These are phyloP conservation scores for Oreotrochilus melanogaster DNA, from an alignment of 2,113 vertebrate species.

Conservation along the genomic window DNA sequence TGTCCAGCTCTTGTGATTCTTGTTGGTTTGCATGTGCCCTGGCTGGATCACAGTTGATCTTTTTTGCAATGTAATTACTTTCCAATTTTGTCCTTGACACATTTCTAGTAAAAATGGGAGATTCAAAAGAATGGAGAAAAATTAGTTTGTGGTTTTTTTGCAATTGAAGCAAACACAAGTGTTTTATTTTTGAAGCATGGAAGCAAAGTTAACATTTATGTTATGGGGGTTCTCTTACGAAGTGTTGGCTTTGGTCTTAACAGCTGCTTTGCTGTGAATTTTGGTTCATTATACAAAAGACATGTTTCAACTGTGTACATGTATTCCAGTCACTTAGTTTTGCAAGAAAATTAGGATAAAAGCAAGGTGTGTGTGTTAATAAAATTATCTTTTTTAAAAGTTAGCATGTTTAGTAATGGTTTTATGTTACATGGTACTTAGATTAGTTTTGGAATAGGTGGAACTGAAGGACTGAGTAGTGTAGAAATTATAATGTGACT, in stretches of 20 bases:
- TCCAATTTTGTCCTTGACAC: background rate
- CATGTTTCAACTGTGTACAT: background rate
- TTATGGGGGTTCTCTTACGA: background rate
- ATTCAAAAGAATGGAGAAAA: background rate
- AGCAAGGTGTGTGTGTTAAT: background rate
- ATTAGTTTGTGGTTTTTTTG: background rate
- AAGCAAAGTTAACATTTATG: background rate
- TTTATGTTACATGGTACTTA: background rate
- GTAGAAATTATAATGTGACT: background rate
- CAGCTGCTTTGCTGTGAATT: background rate
- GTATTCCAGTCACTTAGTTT: background rate
- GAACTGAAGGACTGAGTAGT: background rate
- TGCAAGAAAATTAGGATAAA: background rate
- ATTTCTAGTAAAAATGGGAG: background rate
- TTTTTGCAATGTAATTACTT: background rate
- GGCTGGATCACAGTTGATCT: background rate
- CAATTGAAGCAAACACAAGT: background rate
- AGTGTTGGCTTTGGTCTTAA: background rate
- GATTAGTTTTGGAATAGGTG: background rate
- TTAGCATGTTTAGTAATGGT: background rate
- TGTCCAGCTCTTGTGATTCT: background rate
- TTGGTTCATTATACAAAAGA: background rate
- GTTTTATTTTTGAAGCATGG: background rate
- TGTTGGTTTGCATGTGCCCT: background rate
- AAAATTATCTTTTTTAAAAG: background rate